Evolutionary conservation across 2,113 vertebrate species (phyloP).

Genomic region (Sturnus vulgaris): DNA sequence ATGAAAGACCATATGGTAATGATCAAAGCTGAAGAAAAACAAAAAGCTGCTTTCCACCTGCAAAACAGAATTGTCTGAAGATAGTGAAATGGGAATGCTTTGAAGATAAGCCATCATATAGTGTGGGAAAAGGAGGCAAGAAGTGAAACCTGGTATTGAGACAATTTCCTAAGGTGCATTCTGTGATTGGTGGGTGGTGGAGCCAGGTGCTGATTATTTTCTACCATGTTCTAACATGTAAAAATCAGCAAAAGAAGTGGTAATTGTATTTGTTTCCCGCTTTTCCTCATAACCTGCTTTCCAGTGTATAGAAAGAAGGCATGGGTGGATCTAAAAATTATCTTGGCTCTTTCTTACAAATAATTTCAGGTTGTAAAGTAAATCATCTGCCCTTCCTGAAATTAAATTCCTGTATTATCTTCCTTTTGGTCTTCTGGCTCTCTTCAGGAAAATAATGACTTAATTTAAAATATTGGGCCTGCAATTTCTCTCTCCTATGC

Average conservation of each 20-base stretch:
- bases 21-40: slow-evolving; percentile 44
- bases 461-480: neutral
- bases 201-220: slow-evolving; percentile 54
- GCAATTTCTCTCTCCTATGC: neutral
- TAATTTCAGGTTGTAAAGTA: neutral
- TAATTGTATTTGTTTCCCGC: neutral
- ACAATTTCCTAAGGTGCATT: slow-evolving; percentile 26
- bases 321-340: neutral
- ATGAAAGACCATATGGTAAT: slow-evolving; percentile 43
- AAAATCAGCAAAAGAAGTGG: neutral
- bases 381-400: neutral
- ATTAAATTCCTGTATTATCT: neutral
- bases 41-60: slow-evolving; percentile 56
- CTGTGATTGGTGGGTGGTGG: slow-evolving; percentile 20
- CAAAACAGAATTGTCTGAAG: slow-evolving; percentile 60
- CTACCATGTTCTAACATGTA: slow-evolving; percentile 31
- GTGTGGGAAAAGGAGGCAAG: slow-evolving; percentile 58
- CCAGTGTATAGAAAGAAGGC: neutral
- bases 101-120: slow-evolving; percentile 61
- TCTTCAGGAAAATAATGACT: neutral
- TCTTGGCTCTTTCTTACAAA: neutral
- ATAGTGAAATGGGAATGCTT: slow-evolving; percentile 58
- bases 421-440: neutral
- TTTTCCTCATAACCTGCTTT: slow-evolving; percentile 9
- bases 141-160: slow-evolving; percentile 36